phyloP scores from a whole-genome alignment of 2,113 vertebrate genomes.

The Trochalopteron elliotii region DNA sequence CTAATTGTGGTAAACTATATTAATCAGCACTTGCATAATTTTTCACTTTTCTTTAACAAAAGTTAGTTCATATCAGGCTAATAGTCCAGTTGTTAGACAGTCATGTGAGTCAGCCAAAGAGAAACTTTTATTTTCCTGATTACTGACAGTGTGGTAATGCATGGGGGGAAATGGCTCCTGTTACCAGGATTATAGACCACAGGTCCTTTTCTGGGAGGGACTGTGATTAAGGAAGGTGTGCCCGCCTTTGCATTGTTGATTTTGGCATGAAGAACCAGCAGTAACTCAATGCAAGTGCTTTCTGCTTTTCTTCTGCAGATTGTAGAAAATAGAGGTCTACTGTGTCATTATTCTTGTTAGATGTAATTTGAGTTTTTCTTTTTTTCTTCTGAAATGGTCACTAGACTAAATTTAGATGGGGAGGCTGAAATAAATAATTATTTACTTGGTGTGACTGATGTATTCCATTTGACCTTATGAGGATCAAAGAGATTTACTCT shows the following conservation, averaged over 20 bases:
- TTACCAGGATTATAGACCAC: not conserved
- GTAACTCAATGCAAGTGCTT: not conserved
- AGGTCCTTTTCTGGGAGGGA: not conserved
- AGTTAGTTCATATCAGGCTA: not conserved
- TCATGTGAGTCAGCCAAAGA: not conserved
- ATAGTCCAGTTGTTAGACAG: not conserved
- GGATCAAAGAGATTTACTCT: not conserved
- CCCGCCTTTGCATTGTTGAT: not conserved
- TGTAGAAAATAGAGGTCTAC: not conserved
- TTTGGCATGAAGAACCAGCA: not conserved
- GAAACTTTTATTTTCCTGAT: not conserved
- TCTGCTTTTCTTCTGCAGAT: not conserved
- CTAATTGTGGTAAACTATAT: not conserved
- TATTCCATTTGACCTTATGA: not conserved
- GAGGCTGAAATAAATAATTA: not conserved
- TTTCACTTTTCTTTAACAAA: not conserved
- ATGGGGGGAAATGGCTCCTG: not conserved
- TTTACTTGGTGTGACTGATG: not conserved
- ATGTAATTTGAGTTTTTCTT: not conserved
- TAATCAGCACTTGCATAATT: not conserved
- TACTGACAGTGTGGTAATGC: not conserved
- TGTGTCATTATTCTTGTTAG: not conserved
- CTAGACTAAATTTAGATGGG: not conserved
- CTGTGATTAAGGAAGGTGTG: not conserved
- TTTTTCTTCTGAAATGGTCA: not conserved